A percentile compares a stretch with the other conserved stretches of the same genome.
These are phyloP conservation scores for Meteorus sp. DNA, from an alignment of 1,140 invertebrate genomes.

Conservation along the genomic window DNA sequence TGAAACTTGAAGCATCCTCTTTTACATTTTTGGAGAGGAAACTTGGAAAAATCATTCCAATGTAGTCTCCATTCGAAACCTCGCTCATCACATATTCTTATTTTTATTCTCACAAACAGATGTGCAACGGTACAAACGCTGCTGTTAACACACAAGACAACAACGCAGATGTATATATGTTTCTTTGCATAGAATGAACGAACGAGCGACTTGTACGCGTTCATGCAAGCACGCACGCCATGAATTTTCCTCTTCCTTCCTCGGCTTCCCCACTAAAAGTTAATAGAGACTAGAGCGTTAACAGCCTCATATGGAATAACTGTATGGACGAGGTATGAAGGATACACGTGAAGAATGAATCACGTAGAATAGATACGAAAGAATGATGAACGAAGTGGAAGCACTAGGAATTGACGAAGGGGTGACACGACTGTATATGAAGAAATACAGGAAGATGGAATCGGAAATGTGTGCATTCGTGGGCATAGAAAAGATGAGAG, in stretches of 20 bases:
- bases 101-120: too few species aligned
- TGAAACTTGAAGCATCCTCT: background rate
- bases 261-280: background rate
- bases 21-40: slow-evolving; percentile 16
- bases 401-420: slow-evolving; percentile 6
- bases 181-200: slow-evolving; percentile 24
- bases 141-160: too few species aligned
- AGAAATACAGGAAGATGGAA: background rate
- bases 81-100: too few species aligned
- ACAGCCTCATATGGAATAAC: too few species aligned
- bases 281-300: slow-evolving; percentile 25
- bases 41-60: background rate
- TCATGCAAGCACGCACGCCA: slow-evolving; percentile 31
- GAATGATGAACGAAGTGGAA: background rate
- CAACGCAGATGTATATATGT: slow-evolving; percentile 18
- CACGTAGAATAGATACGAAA: background rate
- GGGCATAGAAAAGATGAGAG: background rate
- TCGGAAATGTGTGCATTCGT: slow-evolving; percentile 5
- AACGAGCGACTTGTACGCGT: slow-evolving; percentile 27
- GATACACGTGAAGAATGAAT: background rate
- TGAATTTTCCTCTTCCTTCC: slow-evolving; percentile 17
- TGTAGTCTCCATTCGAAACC: too few species aligned
- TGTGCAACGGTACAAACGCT: background rate
- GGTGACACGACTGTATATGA: background rate
- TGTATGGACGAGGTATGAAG: too few species aligned